phyloP scores from a whole-genome alignment of 2,113 vertebrate genomes.

The Crotalus helleri region DNA sequence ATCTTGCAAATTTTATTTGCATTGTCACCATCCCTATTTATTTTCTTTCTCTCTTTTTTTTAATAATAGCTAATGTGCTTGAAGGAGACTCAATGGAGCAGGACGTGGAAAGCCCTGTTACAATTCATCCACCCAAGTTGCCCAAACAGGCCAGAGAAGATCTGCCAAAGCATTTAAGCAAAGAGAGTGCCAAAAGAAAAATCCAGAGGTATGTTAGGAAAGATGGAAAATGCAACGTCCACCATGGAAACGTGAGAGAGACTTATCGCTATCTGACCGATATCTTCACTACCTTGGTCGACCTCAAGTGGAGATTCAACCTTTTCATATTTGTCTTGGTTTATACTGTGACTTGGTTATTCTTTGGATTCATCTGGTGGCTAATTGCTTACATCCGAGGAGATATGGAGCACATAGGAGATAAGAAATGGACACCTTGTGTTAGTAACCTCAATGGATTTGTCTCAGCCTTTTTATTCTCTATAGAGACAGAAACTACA shows the following conservation, averaged over 20 bases:
- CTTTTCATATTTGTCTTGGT: slow-evolving; percentile 97
- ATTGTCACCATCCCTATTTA: slow-evolving; percentile 10
- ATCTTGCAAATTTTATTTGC: not conserved
- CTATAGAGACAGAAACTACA: slow-evolving; percentile 98
- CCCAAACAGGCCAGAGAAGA: slow-evolving; percentile 89
- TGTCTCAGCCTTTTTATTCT: slow-evolving; percentile 97
- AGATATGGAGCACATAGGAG: slow-evolving; percentile 91
- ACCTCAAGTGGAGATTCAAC: slow-evolving; percentile 98
- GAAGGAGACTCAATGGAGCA: slow-evolving; percentile 91
- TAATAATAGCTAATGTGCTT: slow-evolving; percentile 79
- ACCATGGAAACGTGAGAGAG: slow-evolving; percentile 94
- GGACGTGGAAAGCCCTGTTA: slow-evolving; percentile 93
- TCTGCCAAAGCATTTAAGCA: slow-evolving; percentile 79
- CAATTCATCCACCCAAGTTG: slow-evolving; percentile 83
- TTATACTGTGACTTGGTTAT: slow-evolving; percentile 97
- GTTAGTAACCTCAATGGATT: slow-evolving; percentile 97
- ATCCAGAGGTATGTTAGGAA: slow-evolving; percentile 96
- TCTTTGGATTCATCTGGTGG: slow-evolving; percentile 99
- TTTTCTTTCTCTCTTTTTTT: slow-evolving; percentile 62
- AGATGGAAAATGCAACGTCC: slow-evolving; percentile 97
- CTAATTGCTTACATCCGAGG: slow-evolving; percentile 95
- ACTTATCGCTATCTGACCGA: slow-evolving; percentile 95
- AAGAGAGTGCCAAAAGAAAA: slow-evolving; percentile 80
- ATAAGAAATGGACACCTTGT: slow-evolving; percentile 91
- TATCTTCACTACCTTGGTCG: slow-evolving; percentile 97